phyloP scores from a whole-genome alignment of 2,888 invertebrate genomes.

The Nomada ferruginata region DNA sequence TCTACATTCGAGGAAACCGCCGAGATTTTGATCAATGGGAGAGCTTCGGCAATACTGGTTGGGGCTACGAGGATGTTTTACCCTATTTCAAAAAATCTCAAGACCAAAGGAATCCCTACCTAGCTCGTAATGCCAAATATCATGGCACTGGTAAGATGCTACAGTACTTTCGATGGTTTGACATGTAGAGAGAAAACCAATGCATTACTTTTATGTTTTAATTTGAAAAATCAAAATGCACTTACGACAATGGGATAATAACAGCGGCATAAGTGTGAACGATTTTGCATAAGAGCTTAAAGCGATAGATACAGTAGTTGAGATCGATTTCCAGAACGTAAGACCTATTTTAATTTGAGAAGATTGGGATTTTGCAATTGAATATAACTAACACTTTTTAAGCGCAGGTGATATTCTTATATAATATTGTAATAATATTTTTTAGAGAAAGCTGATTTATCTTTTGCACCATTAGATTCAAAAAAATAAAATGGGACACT shows the following conservation, averaged over 20 bases:
- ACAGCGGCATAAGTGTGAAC: too few species aligned
- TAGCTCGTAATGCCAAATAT: conserved; percentile 90
- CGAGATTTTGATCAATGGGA: conserved; percentile 96
- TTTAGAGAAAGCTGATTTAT: too few species aligned
- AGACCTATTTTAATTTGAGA: background rate
- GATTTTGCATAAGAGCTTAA: background rate
- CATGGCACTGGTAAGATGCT: conserved; percentile 88
- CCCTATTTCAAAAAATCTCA: conserved; percentile 94
- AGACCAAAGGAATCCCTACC: conserved; percentile 94
- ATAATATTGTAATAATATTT: too few species aligned
- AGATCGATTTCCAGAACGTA: background rate
- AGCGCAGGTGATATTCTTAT: too few species aligned
- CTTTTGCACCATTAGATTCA: too few species aligned
- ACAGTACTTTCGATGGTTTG: background rate
- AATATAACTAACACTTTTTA: too few species aligned
- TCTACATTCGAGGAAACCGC: conserved; percentile 94
- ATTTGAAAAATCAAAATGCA: too few species aligned
- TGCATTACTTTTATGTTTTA: too few species aligned
- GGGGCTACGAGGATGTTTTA: conserved; percentile 93
- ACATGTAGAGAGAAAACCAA: too few species aligned
- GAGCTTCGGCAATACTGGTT: conserved; percentile 92
- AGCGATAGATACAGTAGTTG: background rate
- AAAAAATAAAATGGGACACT: too few species aligned
- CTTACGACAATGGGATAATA: too few species aligned
- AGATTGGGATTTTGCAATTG: background rate